phyloP scores from a whole-genome alignment of 2,888 invertebrate genomes.

The Mimumesa dahlbomi region DNA sequence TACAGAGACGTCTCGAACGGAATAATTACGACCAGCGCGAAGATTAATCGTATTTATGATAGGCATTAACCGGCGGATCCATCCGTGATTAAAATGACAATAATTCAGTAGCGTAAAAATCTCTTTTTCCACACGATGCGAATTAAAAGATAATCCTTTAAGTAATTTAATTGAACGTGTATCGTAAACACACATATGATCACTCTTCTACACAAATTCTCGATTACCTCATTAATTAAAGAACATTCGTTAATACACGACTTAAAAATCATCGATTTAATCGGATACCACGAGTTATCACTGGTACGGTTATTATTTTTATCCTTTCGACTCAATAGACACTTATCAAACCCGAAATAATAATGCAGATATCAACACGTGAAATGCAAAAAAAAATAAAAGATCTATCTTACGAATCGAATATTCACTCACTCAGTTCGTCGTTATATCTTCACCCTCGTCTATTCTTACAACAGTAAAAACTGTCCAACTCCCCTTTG shows the following conservation, averaged over 20 bases:
- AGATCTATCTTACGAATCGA: not conserved
- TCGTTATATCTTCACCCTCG: no score
- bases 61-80: not conserved
- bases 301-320: no score
- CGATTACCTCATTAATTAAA: not conserved
- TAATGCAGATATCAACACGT: not conserved
- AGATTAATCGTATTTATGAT: slow-evolving; percentile 3
- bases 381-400: not conserved
- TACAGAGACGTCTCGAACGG: not conserved
- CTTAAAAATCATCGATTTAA: not conserved
- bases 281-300: not conserved
- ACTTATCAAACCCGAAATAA: no score
- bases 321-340: no score
- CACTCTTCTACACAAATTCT: not conserved
- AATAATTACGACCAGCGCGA: not conserved
- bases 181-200: not conserved
- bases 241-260: not conserved
- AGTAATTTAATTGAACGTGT: not conserved
- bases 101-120: not conserved
- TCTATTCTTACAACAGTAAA: no score
- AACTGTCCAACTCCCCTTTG: no score
- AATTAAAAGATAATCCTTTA: not conserved
- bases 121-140: not conserved
- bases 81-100: not conserved
- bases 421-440: not conserved